Percentiles rank a stretch among this genome's conserved stretches.
phyloP scores from a whole-genome alignment of 2,888 invertebrate genomes.

The Pammene fasciana region DNA sequence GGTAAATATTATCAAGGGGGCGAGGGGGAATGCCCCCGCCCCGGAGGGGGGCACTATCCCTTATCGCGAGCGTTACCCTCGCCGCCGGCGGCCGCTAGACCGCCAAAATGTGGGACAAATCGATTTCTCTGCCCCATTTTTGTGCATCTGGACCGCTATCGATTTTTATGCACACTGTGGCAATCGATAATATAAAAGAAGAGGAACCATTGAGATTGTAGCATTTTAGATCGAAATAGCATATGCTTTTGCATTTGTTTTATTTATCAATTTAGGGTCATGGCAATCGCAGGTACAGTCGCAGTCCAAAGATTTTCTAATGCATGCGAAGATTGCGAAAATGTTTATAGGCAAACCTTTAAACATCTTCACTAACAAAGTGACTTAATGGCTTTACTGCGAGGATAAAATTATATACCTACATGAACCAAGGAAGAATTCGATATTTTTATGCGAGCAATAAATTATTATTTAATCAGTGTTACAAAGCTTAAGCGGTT shows the following conservation, averaged over 20 bases:
- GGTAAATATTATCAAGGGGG: constrained; percentile 82
- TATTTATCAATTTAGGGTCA: constrained; percentile 11
- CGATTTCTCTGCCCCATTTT: constrained; percentile 82
- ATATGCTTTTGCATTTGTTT: background rate
- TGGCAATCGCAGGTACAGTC: background rate
- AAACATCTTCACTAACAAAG: constrained; percentile 64
- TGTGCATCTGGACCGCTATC: constrained; percentile 83
- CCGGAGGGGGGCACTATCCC: constrained; percentile 80
- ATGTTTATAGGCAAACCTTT: background rate
- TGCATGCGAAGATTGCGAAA: too few species aligned
- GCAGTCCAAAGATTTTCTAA: background rate
- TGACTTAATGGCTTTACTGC: constrained; percentile 65
- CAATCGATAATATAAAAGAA: constrained; percentile 51
- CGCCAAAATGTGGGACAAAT: constrained; percentile 83
- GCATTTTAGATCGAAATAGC: background rate
- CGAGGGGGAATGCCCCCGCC: constrained; percentile 66
- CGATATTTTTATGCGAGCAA: constrained; percentile 70
- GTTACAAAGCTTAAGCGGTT: constrained; percentile 3
- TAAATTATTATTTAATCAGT: constrained; percentile 69
- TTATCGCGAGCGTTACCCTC: constrained; percentile 84
- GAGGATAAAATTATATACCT: constrained; percentile 60
- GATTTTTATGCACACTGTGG: constrained; percentile 61
- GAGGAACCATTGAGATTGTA: background rate
- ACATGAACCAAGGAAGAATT: constrained; percentile 62
- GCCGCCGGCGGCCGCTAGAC: constrained; percentile 75